These are phyloP conservation scores for Rhagonycha fulva DNA, from an alignment of 2,888 invertebrate genomes.

Conservation along the genomic window DNA sequence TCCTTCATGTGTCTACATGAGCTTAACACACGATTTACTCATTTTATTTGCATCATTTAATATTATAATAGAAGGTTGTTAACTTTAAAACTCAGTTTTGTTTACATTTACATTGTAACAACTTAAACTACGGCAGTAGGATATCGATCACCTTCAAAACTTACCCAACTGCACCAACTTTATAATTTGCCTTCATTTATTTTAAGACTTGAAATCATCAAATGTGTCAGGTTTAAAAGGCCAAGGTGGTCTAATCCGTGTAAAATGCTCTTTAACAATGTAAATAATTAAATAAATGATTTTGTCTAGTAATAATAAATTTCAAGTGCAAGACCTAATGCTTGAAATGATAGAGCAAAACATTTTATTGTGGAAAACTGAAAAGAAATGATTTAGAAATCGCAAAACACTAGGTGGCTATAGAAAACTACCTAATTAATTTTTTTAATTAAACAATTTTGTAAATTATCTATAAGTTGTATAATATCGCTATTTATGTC, in stretches of 20 bases:
- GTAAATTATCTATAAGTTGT: not conserved
- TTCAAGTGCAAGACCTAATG: not conserved
- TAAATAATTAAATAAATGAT: not conserved
- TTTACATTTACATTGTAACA: not conserved
- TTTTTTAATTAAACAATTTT: not conserved
- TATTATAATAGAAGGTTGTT: constrained; percentile 7
- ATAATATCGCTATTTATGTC: not conserved
- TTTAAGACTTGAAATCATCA: not conserved
- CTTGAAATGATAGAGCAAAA: not conserved
- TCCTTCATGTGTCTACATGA: constrained; percentile 8
- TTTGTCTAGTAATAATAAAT: not conserved
- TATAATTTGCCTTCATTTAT: not conserved
- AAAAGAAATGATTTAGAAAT: not conserved
- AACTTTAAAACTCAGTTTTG: not conserved
- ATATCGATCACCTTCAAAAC: not conserved
- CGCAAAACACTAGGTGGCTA: not conserved
- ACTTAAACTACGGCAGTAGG: not conserved
- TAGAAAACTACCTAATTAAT: not conserved
- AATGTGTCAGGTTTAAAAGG: not conserved
- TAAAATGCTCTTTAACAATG: not conserved
- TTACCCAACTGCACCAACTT: not conserved
- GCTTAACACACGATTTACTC: not conserved
- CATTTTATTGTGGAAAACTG: not conserved
- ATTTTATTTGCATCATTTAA: constrained; percentile 3
- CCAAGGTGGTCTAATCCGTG: not conserved